Base-by-base conservation (phyloP, 2,888 invertebrate genomes). In the Slavum lentiscoides region DNA sequence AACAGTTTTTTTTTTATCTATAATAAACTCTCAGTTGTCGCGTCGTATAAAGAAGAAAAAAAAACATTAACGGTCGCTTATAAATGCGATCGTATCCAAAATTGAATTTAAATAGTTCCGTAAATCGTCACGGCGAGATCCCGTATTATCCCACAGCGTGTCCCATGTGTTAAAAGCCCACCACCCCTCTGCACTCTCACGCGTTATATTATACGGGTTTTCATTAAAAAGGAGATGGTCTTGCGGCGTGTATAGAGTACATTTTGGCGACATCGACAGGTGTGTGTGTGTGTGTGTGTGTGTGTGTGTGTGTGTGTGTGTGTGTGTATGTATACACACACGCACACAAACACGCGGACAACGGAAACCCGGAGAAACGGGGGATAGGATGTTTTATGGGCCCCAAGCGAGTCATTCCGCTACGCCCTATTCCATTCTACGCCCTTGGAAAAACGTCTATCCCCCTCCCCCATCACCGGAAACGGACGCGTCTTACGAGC, bases 211-310 rank as follows among this genome's bases (percentile, higher is more conserved):
- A 30, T 30, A 30, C 1, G 30, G 30, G 30, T 43, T 43, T 43
- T 43, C 43, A 9, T 43, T 43, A 43, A 43, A 15, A 43, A 43
- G 4, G 43, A 49, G 49, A 8, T 6, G 8, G 49, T 49, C 13
- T 43, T 9, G 0, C 21, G 49, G 49, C 19, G 23, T 15, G 76
- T n/a, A 62, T 19, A 15, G 23, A 11, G 49, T 5, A 58, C 21
- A 49, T n/a, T 11, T 70, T 13, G 62, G 77, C 15, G 77, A 77
- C 77, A 77, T 77, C 77, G 77, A 77, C 77, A 77, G 77, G 77
- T 77, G 77, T 70, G 64, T 19, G n/a, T 55, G n/a, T n/a, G 49
- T 2, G 30, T 11, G 6, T 19, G 77, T 77, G 77, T 70, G 64
- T 19, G n/a, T 55, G n/a, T n/a, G 49, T 2, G 30, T 11, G 6